Percentiles rank a stretch among this genome's conserved stretches.
These are phyloP conservation scores for Drosophila vallismaia DNA, from an alignment of 2,888 invertebrate genomes.

Conservation along the genomic window DNA sequence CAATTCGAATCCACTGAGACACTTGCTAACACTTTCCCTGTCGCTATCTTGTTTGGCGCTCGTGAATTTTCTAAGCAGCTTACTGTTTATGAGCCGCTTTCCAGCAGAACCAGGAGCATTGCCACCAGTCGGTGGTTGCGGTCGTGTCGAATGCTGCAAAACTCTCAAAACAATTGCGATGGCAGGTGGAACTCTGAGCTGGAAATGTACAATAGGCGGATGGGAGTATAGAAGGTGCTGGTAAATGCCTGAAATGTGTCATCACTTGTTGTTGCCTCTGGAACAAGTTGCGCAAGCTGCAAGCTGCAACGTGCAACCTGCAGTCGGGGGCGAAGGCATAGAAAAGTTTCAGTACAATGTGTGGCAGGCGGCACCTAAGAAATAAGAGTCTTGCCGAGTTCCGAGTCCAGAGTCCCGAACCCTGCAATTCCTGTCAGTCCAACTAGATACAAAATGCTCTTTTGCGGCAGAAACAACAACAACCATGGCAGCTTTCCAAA, in stretches of 20 bases:
- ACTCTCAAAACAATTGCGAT: conserved; percentile 51
- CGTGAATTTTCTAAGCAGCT: conserved; percentile 71
- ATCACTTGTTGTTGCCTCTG: conserved; percentile 52
- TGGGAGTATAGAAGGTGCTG: conserved; percentile 44
- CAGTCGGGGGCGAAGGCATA: conserved; percentile 52
- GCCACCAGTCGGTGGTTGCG: conserved; percentile 15
- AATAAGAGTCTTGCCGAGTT: conserved; percentile 14
- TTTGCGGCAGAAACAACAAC: conserved; percentile 63
- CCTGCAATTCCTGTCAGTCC: conserved; percentile 9
- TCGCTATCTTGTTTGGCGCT: conserved; percentile 46
- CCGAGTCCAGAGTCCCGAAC: background rate
- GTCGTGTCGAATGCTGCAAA: conserved; percentile 37
- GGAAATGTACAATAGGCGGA: background rate
- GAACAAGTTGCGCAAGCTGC: conserved; percentile 44
- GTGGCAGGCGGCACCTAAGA: conserved; percentile 66
- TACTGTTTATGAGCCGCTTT: conserved; percentile 75
- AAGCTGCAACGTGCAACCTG: conserved; percentile 47
- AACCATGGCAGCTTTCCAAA: conserved; percentile 23
- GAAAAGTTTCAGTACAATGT: conserved; percentile 67
- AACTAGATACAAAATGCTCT: conserved; percentile 65
- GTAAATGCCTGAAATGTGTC: conserved; percentile 71
- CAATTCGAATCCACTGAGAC: conserved; percentile 13
- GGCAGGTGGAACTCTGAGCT: conserved; percentile 19
- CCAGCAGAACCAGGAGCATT: conserved; percentile 29
- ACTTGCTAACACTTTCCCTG: conserved; percentile 18